Conservation (phyloP, 2,797 vertebrate species). For the Enteromius mattozi region DNA sequence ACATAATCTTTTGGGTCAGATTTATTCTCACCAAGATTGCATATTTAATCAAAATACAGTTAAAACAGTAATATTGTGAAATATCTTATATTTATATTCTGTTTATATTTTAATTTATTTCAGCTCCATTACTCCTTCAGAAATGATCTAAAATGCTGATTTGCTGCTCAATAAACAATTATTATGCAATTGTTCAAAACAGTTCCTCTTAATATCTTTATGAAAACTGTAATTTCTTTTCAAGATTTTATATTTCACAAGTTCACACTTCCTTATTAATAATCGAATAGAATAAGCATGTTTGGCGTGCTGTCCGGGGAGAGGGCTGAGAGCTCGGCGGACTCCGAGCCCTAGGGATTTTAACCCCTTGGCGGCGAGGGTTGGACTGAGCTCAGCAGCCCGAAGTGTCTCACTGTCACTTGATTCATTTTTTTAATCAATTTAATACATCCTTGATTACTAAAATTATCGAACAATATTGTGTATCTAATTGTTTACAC, state of each 20-base stretch:
- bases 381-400: too few species aligned
- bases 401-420: neutral
- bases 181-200: neutral
- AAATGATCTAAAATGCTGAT: neutral
- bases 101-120: neutral
- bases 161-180: neutral
- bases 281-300: neutral
- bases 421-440: neutral
- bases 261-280: neutral
- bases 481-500: neutral
- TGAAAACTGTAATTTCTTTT: neutral
- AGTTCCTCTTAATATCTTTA: neutral
- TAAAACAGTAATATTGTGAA: neutral
- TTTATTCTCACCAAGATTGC: too few species aligned
- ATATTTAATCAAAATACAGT: neutral
- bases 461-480: neutral
- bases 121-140: neutral
- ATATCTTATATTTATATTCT: neutral
- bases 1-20: neutral
- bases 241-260: neutral
- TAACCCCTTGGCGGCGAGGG: too few species aligned
- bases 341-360: too few species aligned
- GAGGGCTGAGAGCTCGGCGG: too few species aligned
- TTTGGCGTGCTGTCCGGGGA: too few species aligned
- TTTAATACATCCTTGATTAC: neutral